A percentile compares a stretch with the other conserved stretches of the same genome.
Evolutionary conservation across 2,888 invertebrate species (phyloP).

Genomic region (Galeopsomyia nigrocyanea): DNA sequence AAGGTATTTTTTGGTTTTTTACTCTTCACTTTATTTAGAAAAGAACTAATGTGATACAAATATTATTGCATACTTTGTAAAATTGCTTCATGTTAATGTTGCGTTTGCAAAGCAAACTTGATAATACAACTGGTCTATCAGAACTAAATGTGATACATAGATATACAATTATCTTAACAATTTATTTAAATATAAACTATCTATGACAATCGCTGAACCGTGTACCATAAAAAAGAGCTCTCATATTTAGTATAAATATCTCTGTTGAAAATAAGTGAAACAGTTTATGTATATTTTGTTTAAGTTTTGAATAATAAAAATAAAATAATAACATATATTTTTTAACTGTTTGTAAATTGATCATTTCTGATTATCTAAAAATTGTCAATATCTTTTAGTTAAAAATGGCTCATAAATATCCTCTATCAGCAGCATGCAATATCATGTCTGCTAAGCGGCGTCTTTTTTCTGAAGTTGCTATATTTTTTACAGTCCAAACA

Average conservation of each 20-base stretch:
- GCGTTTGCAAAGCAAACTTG: constrained; percentile 20
- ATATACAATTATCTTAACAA: constrained; percentile 16
- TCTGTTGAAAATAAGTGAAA: constrained; percentile 18
- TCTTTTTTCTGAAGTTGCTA: constrained; percentile 74
- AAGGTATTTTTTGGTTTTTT: too few species aligned
- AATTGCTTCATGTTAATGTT: constrained; percentile 34
- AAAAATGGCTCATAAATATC: constrained; percentile 60
- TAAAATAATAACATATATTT: too few species aligned
- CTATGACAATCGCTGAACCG: constrained; percentile 22
- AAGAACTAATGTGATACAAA: constrained; percentile 35
- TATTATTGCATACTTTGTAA: constrained; percentile 18
- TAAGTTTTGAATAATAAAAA: constrained; percentile 50
- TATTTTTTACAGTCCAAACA: constrained; percentile 76
- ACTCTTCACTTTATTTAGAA: too few species aligned
- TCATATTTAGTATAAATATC: too few species aligned
- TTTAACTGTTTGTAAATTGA: too few species aligned
- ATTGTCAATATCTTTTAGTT: not conserved
- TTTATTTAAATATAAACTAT: constrained; percentile 31
- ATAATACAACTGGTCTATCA: constrained; percentile 27
- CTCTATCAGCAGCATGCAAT: constrained; percentile 76
- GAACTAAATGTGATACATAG: constrained; percentile 42
- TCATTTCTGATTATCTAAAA: not conserved
- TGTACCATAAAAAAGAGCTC: constrained; percentile 11
- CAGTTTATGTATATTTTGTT: constrained; percentile 63
- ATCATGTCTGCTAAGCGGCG: constrained; percentile 76